phyloP scores from a whole-genome alignment of 2,797 vertebrate species.

The Peromyscus attwateri region DNA sequence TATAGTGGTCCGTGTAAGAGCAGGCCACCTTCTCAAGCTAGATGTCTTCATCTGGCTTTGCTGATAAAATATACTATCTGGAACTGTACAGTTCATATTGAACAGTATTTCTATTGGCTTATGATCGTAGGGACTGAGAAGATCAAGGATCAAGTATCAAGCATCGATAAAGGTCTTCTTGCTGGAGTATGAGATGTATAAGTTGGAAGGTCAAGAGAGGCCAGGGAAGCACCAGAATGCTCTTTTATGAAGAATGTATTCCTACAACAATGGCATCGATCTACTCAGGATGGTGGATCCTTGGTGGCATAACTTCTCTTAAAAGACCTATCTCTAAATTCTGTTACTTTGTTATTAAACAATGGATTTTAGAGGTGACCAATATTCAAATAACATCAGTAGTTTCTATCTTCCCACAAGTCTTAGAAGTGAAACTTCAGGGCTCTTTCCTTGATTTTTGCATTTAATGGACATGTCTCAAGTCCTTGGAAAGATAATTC shows the following conservation, averaged over 20 bases:
- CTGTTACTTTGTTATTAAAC: not conserved
- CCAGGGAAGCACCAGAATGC: not conserved
- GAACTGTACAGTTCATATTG: not conserved
- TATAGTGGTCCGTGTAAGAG: not conserved
- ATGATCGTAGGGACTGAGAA: not conserved
- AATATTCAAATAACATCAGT: not conserved
- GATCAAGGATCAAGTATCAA: not conserved
- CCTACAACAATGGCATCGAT: not conserved
- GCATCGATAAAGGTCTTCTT: not conserved
- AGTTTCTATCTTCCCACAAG: not conserved
- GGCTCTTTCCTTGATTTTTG: not conserved
- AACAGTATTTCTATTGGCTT: not conserved
- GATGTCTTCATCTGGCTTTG: not conserved
- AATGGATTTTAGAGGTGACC: not conserved
- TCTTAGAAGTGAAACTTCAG: not conserved
- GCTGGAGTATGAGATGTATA: not conserved
- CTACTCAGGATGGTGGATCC: not conserved
- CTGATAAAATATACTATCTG: not conserved
- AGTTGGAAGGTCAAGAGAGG: not conserved
- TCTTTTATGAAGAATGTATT: not conserved
- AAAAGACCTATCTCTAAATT: not conserved
- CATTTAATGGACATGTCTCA: not conserved
- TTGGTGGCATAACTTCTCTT: too few relatives aligned
- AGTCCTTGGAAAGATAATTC: not conserved
- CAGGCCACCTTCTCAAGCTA: not conserved